Evolutionary conservation across 1,140 invertebrate species (phyloP).

Genomic region (Ostrea denselamellosa): DNA sequence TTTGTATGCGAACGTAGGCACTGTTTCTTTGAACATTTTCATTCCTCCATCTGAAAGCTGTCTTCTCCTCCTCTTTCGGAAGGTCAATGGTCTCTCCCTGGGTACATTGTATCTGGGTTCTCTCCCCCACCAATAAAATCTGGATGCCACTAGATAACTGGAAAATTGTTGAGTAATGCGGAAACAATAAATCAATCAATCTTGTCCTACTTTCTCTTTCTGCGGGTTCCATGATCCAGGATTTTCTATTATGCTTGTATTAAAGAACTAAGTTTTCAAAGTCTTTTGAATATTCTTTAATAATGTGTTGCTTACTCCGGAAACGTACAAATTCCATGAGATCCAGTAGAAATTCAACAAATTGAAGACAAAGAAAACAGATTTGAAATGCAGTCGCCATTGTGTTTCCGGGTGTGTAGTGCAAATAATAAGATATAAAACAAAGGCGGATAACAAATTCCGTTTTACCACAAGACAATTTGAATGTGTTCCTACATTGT

Average conservation of each 20-base stretch:
- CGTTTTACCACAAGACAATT: neutral
- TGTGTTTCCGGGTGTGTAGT: neutral
- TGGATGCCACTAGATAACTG: too few species aligned
- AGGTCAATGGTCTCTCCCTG: too few species aligned
- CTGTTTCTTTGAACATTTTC: too few species aligned
- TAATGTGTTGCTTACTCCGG: neutral
- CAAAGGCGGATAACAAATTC: neutral
- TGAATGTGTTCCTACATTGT: too few species aligned
- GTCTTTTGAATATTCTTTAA: neutral
- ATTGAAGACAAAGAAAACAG: neutral
- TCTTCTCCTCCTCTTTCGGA: too few species aligned
- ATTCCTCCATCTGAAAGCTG: too few species aligned
- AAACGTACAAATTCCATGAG: neutral
- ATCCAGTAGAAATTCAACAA: neutral
- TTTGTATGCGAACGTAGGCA: too few species aligned
- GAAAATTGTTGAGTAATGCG: too few species aligned
- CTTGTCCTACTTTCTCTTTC: too few species aligned
- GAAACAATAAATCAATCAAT: too few species aligned
- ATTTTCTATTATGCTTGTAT: conserved; percentile 1
- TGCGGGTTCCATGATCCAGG: neutral
- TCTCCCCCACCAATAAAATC: too few species aligned
- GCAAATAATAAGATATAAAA: neutral
- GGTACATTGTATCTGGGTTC: too few species aligned
- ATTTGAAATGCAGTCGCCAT: neutral
- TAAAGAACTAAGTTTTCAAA: neutral